Percentiles rank a stretch among this genome's conserved stretches.
These are phyloP conservation scores for Exephanes ischioxanthus DNA, from an alignment of 2,888 invertebrate species.

Conservation along the genomic window DNA sequence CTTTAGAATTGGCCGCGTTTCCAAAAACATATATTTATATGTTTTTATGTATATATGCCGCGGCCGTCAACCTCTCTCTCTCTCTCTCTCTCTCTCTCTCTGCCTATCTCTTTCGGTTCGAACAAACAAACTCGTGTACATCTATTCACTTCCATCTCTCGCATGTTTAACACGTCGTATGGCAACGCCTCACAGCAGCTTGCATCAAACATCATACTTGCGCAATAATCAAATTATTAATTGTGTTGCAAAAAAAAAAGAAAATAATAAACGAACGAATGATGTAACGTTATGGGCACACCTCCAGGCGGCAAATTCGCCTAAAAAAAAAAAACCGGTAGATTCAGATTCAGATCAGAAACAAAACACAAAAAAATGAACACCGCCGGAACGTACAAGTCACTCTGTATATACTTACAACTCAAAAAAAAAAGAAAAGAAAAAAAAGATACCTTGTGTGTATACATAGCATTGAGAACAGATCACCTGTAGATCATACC, in stretches of 20 bases:
- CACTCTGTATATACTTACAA: conserved; percentile 36
- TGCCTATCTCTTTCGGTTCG: conserved; percentile 58
- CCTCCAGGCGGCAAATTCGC: conserved; percentile 66
- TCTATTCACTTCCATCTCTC: conserved; percentile 54
- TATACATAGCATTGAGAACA: conserved; percentile 52
- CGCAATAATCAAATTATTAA: conserved; percentile 63
- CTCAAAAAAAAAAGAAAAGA: not conserved
- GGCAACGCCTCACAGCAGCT: conserved; percentile 65
- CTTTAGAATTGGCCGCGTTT: conserved; percentile 15
- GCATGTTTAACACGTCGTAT: conserved; percentile 68
- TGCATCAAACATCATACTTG: conserved; percentile 45
- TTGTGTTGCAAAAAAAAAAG: conserved; percentile 16
- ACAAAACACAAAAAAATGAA: conserved; percentile 28
- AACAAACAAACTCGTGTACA: conserved; percentile 25
- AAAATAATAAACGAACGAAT: conserved; percentile 21
- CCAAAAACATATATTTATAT: not conserved
- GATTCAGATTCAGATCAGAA: not conserved
- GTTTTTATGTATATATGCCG: conserved; percentile 44
- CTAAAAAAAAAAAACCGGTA: not conserved
- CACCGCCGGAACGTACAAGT: conserved; percentile 25
- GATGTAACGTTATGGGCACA: conserved; percentile 61
- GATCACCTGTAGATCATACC: conserved; percentile 62
- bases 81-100: conserved; percentile 36
- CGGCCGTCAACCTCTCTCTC: conserved; percentile 47
- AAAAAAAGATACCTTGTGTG: conserved; percentile 31